phyloP scores from a whole-genome alignment of 2,888 invertebrate species.

The Drosophila neotestacea region DNA sequence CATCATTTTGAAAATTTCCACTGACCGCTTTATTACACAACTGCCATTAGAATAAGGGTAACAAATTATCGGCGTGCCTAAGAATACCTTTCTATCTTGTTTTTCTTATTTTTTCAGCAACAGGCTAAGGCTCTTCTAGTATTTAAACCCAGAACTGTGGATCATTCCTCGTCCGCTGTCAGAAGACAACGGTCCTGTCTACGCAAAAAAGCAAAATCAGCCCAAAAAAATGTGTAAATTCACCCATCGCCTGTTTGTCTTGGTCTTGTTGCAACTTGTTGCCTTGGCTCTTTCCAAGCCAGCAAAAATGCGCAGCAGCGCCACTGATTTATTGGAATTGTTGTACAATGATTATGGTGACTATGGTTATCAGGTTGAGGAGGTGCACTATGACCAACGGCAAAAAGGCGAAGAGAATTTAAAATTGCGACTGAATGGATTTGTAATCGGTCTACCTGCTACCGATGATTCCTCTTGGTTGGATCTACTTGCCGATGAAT shows the following conservation, averaged over 20 bases:
- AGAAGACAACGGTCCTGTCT: constrained; percentile 59
- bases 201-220: constrained; percentile 14
- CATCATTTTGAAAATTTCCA: no score
- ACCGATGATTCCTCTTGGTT: constrained; percentile 47
- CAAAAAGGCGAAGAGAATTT: constrained; percentile 92
- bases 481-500: constrained; percentile 54
- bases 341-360: constrained; percentile 69
- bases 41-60: no score
- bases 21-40: no score
- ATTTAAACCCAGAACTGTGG: constrained; percentile 30
- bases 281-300: constrained; percentile 42
- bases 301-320: constrained; percentile 36
- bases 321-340: constrained; percentile 58
- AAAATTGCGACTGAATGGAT: constrained; percentile 87
- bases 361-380: constrained; percentile 80
- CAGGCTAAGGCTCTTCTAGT: constrained; percentile 47
- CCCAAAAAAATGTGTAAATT: constrained; percentile 83
- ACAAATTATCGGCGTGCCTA: no score
- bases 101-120: background rate
- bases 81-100: background rate
- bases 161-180: constrained; percentile 66
- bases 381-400: constrained; percentile 89
- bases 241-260: constrained; percentile 82
- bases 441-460: constrained; percentile 77
- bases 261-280: constrained; percentile 59